Base-by-base conservation (phyloP, 2,113 vertebrate species). In the Aphyosemion australe region DNA sequence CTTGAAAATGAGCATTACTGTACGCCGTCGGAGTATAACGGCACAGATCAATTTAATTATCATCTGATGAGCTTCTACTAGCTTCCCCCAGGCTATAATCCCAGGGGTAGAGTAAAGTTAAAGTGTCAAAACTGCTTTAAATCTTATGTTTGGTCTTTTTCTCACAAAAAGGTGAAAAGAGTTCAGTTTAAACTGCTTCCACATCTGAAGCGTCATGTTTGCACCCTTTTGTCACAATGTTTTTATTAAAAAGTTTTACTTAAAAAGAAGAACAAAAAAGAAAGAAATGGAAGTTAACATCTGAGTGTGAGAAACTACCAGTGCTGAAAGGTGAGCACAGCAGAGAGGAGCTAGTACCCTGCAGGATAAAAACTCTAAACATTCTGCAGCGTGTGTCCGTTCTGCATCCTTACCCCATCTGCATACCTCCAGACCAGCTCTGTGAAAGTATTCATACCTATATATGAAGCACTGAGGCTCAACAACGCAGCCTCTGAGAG, bases 1-100 rank as follows among this genome's bases (percentile, higher is more conserved):
- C 73, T 67, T 69, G 32, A 78, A 69, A 72, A 71, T 55, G 12
- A 65, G 65, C 63, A 61, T 60, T 59, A 69, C 1, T 13, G 42
- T 43, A 53, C 20, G 21, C 31, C 2, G 26, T 54, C 53, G 65
- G 46, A 37, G 42, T 6, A 16, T 12, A 12, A n/a, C 5, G 8
- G 34, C 18, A 41, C 14, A 2, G 13, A 26, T 59, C 21, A 8
- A 50, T 21, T 49, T 12, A 53, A 32, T 47, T 26, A 15, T 42
- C 32, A 47, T n/a, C 45, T 26, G 16, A n/a, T 15, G 39, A n/a
- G 26, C 14, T 63, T 52, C 16, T 18, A 34, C 54, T 56, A 52
- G 41, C 39, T 43, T 60, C 42, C 42, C 7, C 1, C 52, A 63
- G 26, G 32, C 34, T 13, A 70, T 63, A 13, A 63, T n/a, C 21